A percentile compares a stretch with the other conserved stretches of the same genome.
Evolutionary conservation across 2,113 vertebrate genomes (phyloP).

Genomic region (Corvus moneduloides): DNA sequence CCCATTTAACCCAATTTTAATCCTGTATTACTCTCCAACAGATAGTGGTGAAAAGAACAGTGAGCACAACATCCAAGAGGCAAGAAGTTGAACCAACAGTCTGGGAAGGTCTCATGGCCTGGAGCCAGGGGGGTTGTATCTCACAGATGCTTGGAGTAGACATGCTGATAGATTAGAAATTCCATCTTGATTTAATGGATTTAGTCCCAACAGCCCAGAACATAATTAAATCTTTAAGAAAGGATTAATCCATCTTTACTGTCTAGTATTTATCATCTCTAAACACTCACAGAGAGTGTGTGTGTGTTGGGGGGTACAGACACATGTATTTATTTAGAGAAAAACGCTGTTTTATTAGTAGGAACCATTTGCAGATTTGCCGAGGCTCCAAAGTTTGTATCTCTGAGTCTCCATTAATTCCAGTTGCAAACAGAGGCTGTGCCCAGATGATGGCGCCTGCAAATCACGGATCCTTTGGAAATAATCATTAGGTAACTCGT

Average conservation of each 20-base stretch:
- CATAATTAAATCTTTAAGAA: not conserved
- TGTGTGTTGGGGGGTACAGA: rapidly evolving
- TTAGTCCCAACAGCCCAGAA: not conserved
- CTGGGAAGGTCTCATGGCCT: not conserved
- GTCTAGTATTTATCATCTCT: not conserved
- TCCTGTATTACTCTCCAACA: not conserved
- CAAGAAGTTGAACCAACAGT: not conserved
- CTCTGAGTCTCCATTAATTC: not conserved
- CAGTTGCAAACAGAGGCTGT: not conserved
- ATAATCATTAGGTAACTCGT: not conserved
- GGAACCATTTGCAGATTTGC: not conserved
- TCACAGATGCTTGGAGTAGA: not conserved
- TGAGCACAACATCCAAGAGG: not conserved
- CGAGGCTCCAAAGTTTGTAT: not conserved
- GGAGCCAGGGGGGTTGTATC: not conserved
- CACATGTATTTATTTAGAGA: not conserved
- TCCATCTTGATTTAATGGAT: not conserved
- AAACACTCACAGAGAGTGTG: not conserved
- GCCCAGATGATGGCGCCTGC: slow-evolving; percentile 64
- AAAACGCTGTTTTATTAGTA: not conserved
- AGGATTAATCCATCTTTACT: not conserved
- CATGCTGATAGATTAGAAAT: not conserved
- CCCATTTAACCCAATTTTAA: not conserved
- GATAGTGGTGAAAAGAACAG: not conserved
- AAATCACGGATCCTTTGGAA: slow-evolving; percentile 38